Evolutionary conservation across 2,113 vertebrate species (phyloP).

Genomic region (Scomber colias): DNA sequence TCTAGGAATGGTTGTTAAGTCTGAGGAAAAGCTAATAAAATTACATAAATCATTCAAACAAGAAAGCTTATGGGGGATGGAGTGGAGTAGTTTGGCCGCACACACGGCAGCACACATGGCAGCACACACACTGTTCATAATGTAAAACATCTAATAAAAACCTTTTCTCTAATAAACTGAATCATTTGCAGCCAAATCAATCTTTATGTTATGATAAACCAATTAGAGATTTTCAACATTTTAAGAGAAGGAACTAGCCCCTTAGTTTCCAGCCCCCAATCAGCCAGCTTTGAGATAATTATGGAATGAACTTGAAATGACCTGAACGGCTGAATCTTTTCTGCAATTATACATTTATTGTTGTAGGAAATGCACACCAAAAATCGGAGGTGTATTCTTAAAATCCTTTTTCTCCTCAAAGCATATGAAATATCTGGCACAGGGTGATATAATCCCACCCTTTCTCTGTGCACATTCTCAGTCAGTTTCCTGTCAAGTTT

Average conservation of each 20-base stretch:
- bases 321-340: not conserved
- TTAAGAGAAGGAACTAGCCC: not conserved
- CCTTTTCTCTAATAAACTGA: conserved; percentile 18
- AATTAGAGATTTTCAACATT: conserved; percentile 22
- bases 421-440: conserved; percentile 7
- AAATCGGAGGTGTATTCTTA: not conserved
- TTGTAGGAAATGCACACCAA: not conserved
- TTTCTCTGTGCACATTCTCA: not conserved
- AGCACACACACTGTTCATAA: conserved; percentile 14
- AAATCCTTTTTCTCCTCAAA: conserved; percentile 1
- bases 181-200: not conserved
- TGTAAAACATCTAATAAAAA: not conserved
- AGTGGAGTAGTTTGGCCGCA: conserved; percentile 32
- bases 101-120: conserved; percentile 26
- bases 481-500: not conserved
- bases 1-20: conserved; percentile 41
- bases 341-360: not conserved
- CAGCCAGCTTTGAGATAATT: too few species aligned
- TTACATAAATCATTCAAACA: conserved; percentile 54
- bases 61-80: conserved; percentile 33
- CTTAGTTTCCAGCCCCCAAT: too few species aligned
- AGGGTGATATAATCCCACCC: not conserved
- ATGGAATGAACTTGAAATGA: too few species aligned
- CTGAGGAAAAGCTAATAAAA: conserved; percentile 19
- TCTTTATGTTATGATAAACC: conserved; percentile 44